Evolutionary conservation across 2,113 vertebrate species (phyloP), one percentile per base, ranked within the genome.

Genomic region (Callipepla squamata): DNA sequence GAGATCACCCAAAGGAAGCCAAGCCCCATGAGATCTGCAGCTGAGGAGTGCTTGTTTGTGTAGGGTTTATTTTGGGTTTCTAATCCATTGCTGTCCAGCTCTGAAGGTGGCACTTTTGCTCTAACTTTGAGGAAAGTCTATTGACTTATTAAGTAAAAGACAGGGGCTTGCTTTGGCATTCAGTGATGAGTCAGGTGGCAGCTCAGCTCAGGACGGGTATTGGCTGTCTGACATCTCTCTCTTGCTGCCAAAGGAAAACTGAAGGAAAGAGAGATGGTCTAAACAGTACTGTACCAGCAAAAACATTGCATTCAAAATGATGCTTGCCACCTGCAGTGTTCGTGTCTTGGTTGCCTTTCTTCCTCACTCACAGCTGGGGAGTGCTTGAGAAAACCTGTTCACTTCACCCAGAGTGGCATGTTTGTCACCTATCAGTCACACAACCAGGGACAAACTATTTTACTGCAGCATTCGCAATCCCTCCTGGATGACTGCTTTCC

Each of bases 1-100:
- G 48, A 58, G 36, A 53, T 55, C 8, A 9, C 61, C 51, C 18
- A 67, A 74, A 42, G 63, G 55, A 82, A 88, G 74, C 38, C 25
- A 76, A 88, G 19, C 32, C 44, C 25, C 50, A 58, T 57, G 68
- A 74, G 63, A 77, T 80, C 48, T 36, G 6, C 70, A 78, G 34
- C 32, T 88, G 1, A 1, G 38, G 21, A 70, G 47, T 83, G 3
- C 13, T 50, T 25, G 45, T 62, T 63, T 55, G 25, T 74, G 69
- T n/a, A 50, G 48, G 50, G 70, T 83, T 94, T 94, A 26, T 70
- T 65, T 30, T 55, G 47, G 50, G 67, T 83, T 93, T 94, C 63
- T 90, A 22, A 62, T 72, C 36, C 25, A 17, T 47, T 1, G 0
- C 59, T 87, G 42, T 62, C 55, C 13, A 22, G 15, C 47, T 85